Evolutionary conservation across 2,113 vertebrate genomes (phyloP).

Genomic region (Opisthocomus hoazin): DNA sequence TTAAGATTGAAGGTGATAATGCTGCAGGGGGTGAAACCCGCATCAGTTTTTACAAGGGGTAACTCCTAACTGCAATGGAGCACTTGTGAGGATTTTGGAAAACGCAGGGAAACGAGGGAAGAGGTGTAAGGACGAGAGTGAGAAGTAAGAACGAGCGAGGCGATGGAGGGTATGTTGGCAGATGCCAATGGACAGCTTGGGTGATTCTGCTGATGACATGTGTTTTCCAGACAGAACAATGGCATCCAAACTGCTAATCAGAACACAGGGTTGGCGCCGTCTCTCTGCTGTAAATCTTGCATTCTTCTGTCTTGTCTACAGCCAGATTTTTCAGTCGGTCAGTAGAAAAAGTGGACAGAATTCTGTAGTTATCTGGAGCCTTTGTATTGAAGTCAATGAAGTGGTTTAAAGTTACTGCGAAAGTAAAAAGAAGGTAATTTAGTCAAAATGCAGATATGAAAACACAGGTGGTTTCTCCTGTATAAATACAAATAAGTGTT

Average conservation of each 20-base stretch:
- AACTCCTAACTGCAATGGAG: neutral
- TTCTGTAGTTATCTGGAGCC: neutral
- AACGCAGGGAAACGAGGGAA: neutral
- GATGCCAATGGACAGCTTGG: conserved; percentile 61
- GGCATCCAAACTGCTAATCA: conserved; percentile 63
- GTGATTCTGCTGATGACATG: conserved; percentile 52
- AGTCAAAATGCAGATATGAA: neutral
- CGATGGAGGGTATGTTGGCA: conserved; percentile 38
- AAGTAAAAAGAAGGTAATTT: neutral
- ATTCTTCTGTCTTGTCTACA: conserved; percentile 8
- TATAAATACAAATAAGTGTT: neutral
- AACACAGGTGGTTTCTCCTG: neutral
- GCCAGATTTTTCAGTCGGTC: neutral
- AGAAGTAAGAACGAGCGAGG: neutral
- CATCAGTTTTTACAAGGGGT: neutral
- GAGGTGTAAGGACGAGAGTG: neutral
- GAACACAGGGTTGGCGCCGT: neutral
- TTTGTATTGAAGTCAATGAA: neutral
- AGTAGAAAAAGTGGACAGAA: neutral
- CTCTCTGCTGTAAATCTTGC: neutral
- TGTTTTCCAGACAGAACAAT: conserved; percentile 66
- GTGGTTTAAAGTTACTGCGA: neutral
- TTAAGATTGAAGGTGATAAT: neutral
- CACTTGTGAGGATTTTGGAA: neutral
- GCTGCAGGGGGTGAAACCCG: neutral